These are phyloP conservation scores for Tipula helvola DNA, from an alignment of 2,888 invertebrate genomes.

Conservation along the genomic window DNA sequence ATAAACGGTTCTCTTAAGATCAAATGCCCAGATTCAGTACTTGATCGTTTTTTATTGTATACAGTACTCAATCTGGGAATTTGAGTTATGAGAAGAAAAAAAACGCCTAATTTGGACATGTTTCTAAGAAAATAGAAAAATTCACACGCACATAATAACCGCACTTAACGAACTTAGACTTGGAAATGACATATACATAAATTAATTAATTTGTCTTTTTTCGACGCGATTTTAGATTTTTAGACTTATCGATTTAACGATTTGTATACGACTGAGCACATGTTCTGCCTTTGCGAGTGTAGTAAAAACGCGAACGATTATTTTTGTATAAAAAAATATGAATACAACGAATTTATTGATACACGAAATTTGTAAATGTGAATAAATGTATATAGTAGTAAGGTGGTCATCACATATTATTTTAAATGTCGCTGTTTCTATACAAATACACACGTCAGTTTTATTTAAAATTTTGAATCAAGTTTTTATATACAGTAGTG, in stretches of 20 bases:
- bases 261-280: neutral
- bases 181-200: neutral
- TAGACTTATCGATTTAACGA: neutral
- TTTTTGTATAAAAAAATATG: neutral
- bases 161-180: neutral
- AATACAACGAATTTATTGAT: neutral
- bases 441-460: no score
- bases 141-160: neutral
- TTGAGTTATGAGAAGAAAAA: neutral
- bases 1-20: neutral
- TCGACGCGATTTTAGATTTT: neutral
- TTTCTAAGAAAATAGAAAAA: neutral
- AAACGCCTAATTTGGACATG: neutral
- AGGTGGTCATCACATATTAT: neutral
- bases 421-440: neutral
- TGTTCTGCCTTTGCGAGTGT: neutral
- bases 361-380: neutral
- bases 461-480: no score
- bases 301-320: neutral
- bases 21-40: neutral
- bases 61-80: neutral
- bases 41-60: neutral
- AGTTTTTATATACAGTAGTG: no score
- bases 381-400: neutral
- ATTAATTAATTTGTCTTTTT: neutral